A percentile compares a stretch with the other conserved stretches of the same genome.
phyloP scores from a whole-genome alignment of 1,140 invertebrate genomes.

The Drosophila burlai region DNA sequence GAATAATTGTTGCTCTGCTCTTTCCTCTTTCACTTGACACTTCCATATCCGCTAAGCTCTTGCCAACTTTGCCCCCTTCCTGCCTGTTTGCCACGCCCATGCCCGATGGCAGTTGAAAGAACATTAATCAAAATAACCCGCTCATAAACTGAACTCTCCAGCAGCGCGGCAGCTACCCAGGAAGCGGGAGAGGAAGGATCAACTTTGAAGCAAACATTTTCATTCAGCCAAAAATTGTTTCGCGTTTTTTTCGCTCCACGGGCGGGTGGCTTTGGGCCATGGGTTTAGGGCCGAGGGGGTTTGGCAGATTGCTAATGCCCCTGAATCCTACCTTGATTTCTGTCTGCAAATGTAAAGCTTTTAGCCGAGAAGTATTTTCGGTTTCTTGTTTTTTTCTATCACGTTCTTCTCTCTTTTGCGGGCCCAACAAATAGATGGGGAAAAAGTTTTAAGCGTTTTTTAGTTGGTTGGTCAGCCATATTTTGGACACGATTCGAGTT shows the following conservation, averaged over 20 bases:
- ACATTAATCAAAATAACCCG: conserved; percentile 64
- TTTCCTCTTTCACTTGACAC: conserved; percentile 27
- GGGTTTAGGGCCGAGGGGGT: neutral
- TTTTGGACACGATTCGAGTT: conserved; percentile 23
- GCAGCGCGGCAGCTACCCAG: conserved; percentile 1
- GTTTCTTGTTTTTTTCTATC: conserved; percentile 1
- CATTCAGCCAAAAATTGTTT: conserved; percentile 55
- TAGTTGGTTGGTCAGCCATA: conserved; percentile 35
- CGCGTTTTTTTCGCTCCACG: conserved; percentile 23
- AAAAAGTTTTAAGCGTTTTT: conserved; percentile 62
- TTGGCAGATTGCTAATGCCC: conserved; percentile 40
- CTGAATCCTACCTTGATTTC: conserved; percentile 57
- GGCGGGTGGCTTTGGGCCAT: conserved; percentile 2
- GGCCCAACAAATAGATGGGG: conserved; percentile 37
- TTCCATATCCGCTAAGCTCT: conserved; percentile 34
- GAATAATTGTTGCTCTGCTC: conserved; percentile 46
- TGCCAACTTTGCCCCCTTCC: conserved; percentile 8
- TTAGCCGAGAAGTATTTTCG: conserved; percentile 26
- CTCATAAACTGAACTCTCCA: conserved; percentile 52
- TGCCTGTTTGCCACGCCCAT: conserved; percentile 2
- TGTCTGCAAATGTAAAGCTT: conserved; percentile 49
- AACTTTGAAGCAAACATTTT: conserved; percentile 52
- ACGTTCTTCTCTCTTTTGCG: neutral
- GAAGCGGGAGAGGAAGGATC: conserved; percentile 14
- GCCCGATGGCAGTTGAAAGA: conserved; percentile 44